A percentile compares a stretch with the other conserved stretches of the same genome.
Evolutionary conservation across 2,797 vertebrate genomes (phyloP).

Genomic region (Hirundo rustica): DNA sequence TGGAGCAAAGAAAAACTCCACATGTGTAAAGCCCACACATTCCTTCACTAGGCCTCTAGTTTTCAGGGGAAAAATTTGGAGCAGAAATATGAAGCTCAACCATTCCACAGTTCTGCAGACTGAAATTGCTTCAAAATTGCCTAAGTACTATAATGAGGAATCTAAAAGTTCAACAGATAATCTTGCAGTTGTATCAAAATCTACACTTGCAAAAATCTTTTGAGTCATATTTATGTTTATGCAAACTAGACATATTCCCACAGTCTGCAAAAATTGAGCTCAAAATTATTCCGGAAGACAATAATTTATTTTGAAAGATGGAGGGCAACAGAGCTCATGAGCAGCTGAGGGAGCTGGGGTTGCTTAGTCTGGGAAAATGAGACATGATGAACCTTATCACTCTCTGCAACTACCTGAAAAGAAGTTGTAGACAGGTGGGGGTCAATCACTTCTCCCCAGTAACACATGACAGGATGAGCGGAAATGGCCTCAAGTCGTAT

Average conservation of each 20-base stretch:
- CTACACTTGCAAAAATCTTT: neutral
- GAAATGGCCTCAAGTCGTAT: neutral
- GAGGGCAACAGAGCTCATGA: rapidly evolving
- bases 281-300: neutral
- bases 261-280: neutral
- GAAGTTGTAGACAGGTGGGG: rapidly evolving
- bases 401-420: neutral
- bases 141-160: neutral
- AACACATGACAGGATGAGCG: neutral
- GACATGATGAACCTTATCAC: rapidly evolving
- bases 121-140: neutral
- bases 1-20: neutral
- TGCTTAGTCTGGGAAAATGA: neutral
- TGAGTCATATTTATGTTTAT: neutral
- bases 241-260: neutral
- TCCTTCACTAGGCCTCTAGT: neutral
- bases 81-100: neutral
- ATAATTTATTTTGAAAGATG: neutral
- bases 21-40: neutral
- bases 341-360: neutral
- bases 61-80: neutral
- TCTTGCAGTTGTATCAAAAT: neutral
- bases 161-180: neutral
- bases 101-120: neutral
- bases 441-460: neutral